These are phyloP conservation scores for Ecliptopera silaceata DNA, from an alignment of 2,888 invertebrate species.

Conservation along the genomic window DNA sequence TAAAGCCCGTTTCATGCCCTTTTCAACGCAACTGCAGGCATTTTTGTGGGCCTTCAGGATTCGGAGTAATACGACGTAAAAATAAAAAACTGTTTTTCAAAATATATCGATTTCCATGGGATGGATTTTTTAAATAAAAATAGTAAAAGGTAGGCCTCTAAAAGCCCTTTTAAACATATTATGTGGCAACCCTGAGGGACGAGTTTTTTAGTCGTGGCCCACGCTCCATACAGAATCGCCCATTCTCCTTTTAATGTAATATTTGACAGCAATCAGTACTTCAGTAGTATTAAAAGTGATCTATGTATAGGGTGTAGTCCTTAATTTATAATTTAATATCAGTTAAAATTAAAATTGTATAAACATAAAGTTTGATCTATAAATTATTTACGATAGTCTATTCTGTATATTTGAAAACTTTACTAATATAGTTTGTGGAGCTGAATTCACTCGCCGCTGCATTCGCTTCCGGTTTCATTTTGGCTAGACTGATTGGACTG, in stretches of 20 bases:
- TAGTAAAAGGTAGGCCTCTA: too few species aligned
- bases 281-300: conserved; percentile 82
- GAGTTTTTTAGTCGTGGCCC: too few species aligned
- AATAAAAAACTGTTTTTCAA: too few species aligned
- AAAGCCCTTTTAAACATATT: too few species aligned
- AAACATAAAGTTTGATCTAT: conserved; percentile 73
- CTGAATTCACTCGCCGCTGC: conserved; percentile 69
- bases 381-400: conserved; percentile 72
- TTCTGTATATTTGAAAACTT: conserved; percentile 80
- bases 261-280: conserved; percentile 78
- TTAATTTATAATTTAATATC: conserved; percentile 72
- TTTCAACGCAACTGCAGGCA: too few species aligned
- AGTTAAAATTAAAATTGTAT: conserved; percentile 74
- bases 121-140: too few species aligned
- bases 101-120: too few species aligned
- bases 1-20: too few species aligned
- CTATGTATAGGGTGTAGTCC: conserved; percentile 74
- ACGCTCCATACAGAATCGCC: too few species aligned
- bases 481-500: conserved; percentile 76
- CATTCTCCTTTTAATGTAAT: conserved; percentile 78
- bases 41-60: too few species aligned
- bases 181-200: too few species aligned
- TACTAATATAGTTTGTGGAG: conserved; percentile 54
- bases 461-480: conserved; percentile 56
- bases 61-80: too few species aligned